Conservation (phyloP, 2,113 vertebrate species). For the Nasalis larvatus region DNA sequence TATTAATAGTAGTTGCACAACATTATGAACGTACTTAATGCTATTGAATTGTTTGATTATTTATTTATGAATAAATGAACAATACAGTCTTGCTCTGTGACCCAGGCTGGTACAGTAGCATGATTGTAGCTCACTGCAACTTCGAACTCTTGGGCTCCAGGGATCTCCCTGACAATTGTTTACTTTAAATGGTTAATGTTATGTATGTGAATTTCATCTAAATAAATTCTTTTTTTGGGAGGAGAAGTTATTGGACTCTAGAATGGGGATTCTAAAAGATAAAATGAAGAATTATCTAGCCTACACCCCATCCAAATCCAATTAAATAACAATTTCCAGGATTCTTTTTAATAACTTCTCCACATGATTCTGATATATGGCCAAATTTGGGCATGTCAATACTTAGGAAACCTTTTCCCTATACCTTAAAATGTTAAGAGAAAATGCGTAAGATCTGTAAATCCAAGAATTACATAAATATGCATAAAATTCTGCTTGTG, state of each 20-base stretch:
- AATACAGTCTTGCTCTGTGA: no score
- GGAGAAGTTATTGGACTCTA: not conserved
- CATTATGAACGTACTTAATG: not conserved
- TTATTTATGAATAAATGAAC: no score
- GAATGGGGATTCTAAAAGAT: not conserved
- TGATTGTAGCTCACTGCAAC: no score
- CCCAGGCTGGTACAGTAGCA: no score
- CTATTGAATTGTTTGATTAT: not conserved
- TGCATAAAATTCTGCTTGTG: not conserved
- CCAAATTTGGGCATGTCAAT: not conserved
- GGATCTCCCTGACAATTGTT: not conserved
- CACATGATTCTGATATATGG: not conserved
- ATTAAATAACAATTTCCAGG: not conserved
- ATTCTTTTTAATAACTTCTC: not conserved
- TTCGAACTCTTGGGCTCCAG: no score
- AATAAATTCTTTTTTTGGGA: not conserved
- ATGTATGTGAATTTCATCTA: not conserved
- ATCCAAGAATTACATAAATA: constrained; percentile 34
- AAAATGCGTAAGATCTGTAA: not conserved
- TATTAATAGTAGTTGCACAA: not conserved
- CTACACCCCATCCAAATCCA: not conserved
- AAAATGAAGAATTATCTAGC: not conserved
- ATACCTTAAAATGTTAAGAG: not conserved
- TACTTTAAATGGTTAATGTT: not conserved
- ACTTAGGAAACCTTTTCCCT: not conserved